A percentile compares a stretch with the other conserved stretches of the same genome.
Conservation (phyloP, 2,113 vertebrate genomes). For the Poeciliopsis turrubarensis region DNA sequence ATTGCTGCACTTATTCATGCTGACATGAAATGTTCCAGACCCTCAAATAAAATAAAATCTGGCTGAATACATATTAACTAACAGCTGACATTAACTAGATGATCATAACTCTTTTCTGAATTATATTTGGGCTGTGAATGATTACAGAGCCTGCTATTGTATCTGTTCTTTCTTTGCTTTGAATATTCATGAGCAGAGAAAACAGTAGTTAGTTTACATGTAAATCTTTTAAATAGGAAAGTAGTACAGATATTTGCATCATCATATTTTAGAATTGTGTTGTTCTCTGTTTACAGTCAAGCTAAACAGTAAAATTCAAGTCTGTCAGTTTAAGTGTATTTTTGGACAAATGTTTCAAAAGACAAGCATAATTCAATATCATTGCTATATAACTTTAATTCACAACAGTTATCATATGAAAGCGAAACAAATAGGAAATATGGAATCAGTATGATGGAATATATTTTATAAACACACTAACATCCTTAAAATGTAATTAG, state of each 20-base stretch:
- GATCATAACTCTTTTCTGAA: conserved; percentile 31
- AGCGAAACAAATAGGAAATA: not conserved
- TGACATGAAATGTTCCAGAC: conserved; percentile 16
- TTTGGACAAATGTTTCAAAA: not conserved
- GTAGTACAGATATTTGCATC: conserved; percentile 32
- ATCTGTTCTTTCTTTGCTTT: not conserved
- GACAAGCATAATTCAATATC: not conserved
- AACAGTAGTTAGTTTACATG: conserved; percentile 18
- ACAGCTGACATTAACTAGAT: conserved; percentile 18
- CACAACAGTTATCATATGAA: not conserved
- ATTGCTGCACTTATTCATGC: conserved; percentile 13
- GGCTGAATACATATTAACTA: conserved; percentile 12
- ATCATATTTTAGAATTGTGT: conserved; percentile 9
- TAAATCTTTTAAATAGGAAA: conserved; percentile 31
- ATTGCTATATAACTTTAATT: not conserved
- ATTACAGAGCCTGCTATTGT: conserved; percentile 12
- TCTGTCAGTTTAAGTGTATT: not conserved
- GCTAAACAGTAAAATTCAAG: not conserved
- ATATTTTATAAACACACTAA: not conserved
- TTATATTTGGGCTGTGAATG: conserved; percentile 12
- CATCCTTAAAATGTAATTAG: too few relatives aligned
- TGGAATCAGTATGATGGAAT: not conserved
- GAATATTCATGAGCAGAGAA: conserved; percentile 37
- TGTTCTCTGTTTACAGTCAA: not conserved
- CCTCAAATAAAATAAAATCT: not conserved